These are phyloP conservation scores for Numenius arquata DNA, from an alignment of 2,113 vertebrate species.

Conservation along the genomic window DNA sequence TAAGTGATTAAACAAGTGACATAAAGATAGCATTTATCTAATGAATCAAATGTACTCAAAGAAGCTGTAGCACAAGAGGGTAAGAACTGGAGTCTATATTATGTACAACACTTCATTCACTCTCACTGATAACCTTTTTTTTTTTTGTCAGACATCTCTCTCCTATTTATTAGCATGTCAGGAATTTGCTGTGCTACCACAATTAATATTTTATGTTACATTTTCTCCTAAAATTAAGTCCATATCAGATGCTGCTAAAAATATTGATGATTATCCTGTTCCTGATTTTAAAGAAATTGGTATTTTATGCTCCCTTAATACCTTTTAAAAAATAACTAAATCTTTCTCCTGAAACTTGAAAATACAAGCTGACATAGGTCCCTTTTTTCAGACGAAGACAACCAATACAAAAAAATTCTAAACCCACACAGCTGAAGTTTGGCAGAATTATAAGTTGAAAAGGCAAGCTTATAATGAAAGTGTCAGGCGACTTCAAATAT, in stretches of 20 bases:
- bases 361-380: neutral
- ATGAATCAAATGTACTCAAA: neutral
- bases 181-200: neutral
- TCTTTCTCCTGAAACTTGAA: neutral
- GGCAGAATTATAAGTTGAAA: neutral
- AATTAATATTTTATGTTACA: neutral
- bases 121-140: neutral
- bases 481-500: neutral
- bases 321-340: neutral
- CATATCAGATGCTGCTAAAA: neutral
- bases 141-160: neutral
- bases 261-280: neutral
- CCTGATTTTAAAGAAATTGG: neutral
- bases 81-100: neutral
- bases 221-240: neutral
- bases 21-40: neutral
- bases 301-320: neutral
- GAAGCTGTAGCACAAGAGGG: neutral
- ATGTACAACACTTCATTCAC: neutral
- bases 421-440: neutral
- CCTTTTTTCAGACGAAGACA: neutral
- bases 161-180: neutral
- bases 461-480: neutral
- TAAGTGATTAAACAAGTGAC: conserved; percentile 1
- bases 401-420: neutral